A percentile compares a stretch with the other conserved stretches of the same genome.
Evolutionary conservation across 2,113 vertebrate genomes (phyloP).

Genomic region (Centropus bengalensis): DNA sequence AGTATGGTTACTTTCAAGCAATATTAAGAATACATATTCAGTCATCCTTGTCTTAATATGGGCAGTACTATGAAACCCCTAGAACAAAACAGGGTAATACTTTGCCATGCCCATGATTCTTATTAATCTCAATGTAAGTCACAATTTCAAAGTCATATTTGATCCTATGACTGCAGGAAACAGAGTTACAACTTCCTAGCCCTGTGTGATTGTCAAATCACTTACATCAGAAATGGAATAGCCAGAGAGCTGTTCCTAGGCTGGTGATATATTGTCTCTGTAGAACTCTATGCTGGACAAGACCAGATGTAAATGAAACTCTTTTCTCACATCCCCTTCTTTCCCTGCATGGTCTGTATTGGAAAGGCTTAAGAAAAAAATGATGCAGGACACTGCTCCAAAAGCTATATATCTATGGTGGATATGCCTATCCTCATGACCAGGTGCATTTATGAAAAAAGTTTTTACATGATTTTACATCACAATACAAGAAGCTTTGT

Average conservation of each 20-base stretch:
- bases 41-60: not conserved
- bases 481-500: not conserved
- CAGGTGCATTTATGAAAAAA: not conserved
- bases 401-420: fast-evolving
- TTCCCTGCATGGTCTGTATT: not conserved
- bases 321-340: not conserved
- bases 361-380: not conserved
- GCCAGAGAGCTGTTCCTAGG: not conserved
- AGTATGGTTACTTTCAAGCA: not conserved
- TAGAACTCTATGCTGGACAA: not conserved
- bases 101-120: not conserved
- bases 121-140: slow-evolving; percentile 7
- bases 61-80: not conserved
- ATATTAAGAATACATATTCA: not conserved
- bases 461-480: not conserved
- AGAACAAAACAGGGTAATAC: not conserved
- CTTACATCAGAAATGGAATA: not conserved
- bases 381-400: not conserved
- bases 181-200: not conserved
- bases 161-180: not conserved
- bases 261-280: not conserved
- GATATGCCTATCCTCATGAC: not conserved
- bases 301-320: not conserved
- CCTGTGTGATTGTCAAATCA: not conserved
- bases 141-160: not conserved